A percentile compares a stretch with the other conserved stretches of the same genome.
Conservation (phyloP, 2,113 vertebrate species). For the Origma solitaria region DNA sequence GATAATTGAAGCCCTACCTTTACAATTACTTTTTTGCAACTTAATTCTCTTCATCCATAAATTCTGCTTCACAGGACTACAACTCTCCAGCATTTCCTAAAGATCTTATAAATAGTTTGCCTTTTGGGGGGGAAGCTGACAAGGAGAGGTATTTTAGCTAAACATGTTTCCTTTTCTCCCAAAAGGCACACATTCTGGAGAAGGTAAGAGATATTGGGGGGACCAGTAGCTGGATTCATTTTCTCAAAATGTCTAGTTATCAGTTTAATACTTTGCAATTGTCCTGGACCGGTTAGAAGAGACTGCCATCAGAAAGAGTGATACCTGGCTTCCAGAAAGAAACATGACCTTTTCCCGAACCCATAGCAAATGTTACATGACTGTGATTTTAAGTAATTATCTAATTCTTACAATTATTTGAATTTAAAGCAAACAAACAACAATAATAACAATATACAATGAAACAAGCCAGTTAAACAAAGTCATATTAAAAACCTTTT, state of each 20-base stretch:
- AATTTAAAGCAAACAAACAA: neutral
- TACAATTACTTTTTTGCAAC: neutral
- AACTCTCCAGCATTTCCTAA: neutral
- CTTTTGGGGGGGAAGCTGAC: neutral
- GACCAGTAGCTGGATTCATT: neutral
- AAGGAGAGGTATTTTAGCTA: neutral
- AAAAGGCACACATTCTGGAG: neutral
- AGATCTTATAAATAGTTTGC: neutral
- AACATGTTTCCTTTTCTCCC: neutral
- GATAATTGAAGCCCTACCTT: neutral
- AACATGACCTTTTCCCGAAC: neutral
- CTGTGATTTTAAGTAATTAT: neutral
- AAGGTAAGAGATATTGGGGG: neutral
- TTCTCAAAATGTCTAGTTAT: neutral
- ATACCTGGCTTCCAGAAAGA: neutral
- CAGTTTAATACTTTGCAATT: neutral
- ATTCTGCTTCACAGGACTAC: neutral
- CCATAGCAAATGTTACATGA: neutral
- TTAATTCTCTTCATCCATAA: neutral
- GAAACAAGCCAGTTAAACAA: neutral
- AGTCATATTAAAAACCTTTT: neutral
- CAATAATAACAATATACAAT: neutral
- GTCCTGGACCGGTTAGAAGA: neutral
- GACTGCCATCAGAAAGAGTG: neutral
- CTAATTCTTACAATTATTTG: neutral